Base-by-base conservation (phyloP, 1,140 invertebrate genomes). In the Leptestheria dahalacensis region DNA sequence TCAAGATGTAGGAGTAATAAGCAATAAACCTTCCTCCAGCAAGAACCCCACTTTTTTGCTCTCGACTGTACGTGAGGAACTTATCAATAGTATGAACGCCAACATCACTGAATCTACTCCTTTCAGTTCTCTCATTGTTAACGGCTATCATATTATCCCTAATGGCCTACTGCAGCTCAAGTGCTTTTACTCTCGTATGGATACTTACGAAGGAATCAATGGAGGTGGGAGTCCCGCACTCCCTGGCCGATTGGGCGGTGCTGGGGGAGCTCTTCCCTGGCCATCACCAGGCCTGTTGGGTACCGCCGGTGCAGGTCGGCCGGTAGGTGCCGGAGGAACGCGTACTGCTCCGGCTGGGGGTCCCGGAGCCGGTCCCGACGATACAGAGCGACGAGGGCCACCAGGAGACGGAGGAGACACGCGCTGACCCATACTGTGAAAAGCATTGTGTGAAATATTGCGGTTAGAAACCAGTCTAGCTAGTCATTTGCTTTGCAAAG, bases 191-290 rank as follows among this genome's bases (percentile, higher is more conserved):
- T n/a, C n/a, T n/a, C n/a, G n/a, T n/a, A n/a, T n/a, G 4, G 15
- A 0, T 20, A 91, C 90, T 93, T 80, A 94, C 91, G 88, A 90
- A 73, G 91, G 91, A 73, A 94, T 85, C 68, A 94, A 82, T 65
- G 91, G 91, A 65, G 88, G 85, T 64, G 88, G 88, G 65, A 80
- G 74, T 58, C 72, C 82, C 66, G 79, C 72, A 69, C 77, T 79
- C 70, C 76, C 66, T 57, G 76, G 79, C 67, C 83, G 74, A 54
- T 81, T 81, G 56, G 77, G 80, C 63, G 78, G 79, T 67, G 81
- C 72, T 25, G 82, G 82, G 28, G 84, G 83, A 55, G 80, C 79
- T 52, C 80, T 83, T 62, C 83, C 83, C 3, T 52, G 57, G 10
- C 60, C 69, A 51, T 78, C 77, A 67, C 79, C 81, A 65, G 79